Evolutionary conservation across 2,113 vertebrate species (phyloP).

Genomic region (Erythrolamprus reginae): DNA sequence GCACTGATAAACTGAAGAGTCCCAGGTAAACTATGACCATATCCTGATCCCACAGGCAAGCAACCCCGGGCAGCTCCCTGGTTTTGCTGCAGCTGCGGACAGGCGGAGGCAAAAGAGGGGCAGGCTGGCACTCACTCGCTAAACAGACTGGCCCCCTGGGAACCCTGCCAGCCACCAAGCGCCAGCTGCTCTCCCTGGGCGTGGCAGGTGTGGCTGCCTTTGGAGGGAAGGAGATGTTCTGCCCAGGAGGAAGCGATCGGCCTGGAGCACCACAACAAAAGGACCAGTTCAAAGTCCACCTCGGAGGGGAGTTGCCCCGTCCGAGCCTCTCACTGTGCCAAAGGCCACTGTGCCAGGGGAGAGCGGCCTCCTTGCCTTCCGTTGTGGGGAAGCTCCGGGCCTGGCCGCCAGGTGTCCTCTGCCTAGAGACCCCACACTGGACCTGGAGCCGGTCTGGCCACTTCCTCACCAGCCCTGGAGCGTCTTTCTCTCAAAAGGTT

Average conservation of each 20-base stretch:
- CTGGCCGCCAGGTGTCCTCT: neutral
- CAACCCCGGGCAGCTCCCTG: neutral
- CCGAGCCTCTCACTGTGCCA: neutral
- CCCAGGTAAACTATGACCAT: neutral
- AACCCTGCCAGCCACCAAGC: neutral
- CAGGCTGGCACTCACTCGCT: neutral
- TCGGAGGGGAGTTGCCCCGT: neutral
- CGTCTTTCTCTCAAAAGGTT: neutral
- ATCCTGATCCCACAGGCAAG: neutral
- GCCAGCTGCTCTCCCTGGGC: neutral
- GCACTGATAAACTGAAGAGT: neutral
- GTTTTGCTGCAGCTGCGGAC: neutral
- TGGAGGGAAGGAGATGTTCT: neutral
- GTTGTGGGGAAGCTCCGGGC: neutral
- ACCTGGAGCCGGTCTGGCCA: neutral
- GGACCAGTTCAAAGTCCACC: neutral
- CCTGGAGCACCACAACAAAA: neutral
- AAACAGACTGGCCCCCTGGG: neutral
- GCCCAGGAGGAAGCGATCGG: neutral
- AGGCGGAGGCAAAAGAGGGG: neutral
- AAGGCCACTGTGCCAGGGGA: neutral
- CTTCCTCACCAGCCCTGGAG: neutral
- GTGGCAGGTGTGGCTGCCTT: neutral
- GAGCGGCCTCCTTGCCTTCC: neutral
- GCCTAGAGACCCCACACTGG: neutral